A percentile compares a stretch with the other conserved stretches of the same genome.
phyloP scores from a whole-genome alignment of 2,888 invertebrate genomes.

The Drosophila kanekoi region DNA sequence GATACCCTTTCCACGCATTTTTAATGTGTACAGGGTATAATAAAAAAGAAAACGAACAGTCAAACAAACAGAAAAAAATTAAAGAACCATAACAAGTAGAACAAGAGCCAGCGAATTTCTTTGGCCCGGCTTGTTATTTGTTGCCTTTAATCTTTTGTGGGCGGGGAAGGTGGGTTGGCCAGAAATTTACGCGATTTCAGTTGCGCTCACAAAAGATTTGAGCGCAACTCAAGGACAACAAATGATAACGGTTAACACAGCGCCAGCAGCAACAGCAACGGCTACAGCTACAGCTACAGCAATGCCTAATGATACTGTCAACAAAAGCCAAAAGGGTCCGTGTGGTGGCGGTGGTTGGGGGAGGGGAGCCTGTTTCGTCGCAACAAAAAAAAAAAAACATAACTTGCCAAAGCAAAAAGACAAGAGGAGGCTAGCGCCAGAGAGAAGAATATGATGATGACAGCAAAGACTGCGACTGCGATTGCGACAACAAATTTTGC shows the following conservation, averaged over 20 bases:
- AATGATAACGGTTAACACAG: conserved; percentile 77
- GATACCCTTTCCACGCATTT: conserved; percentile 7
- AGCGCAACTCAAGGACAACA: conserved; percentile 77
- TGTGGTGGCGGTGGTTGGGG: neutral
- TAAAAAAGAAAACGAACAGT: conserved; percentile 9
- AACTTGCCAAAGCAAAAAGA: conserved; percentile 48
- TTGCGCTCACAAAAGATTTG: conserved; percentile 51
- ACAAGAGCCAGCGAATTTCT: conserved; percentile 32
- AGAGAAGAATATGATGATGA: conserved; percentile 69
- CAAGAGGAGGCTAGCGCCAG: conserved; percentile 36
- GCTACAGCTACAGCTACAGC: conserved; percentile 40
- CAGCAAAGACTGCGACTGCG: conserved; percentile 64
- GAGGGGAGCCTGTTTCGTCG: neutral
- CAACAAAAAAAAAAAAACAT: conserved; percentile 28
- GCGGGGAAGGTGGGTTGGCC: neutral
- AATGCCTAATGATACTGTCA: conserved; percentile 79
- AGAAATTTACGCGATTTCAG: conserved; percentile 74
- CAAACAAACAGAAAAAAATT: conserved; percentile 19
- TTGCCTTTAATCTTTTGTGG: conserved; percentile 70
- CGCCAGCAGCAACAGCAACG: conserved; percentile 34
- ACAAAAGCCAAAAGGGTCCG: conserved; percentile 59
- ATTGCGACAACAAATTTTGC: conserved; percentile 70
- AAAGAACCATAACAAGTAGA: conserved; percentile 31
- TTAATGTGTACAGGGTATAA: conserved; percentile 11
- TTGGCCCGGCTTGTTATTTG: conserved; percentile 56